These are phyloP conservation scores for Chrysochloris asiatica DNA, from an alignment of 2,113 vertebrate species.

Conservation along the genomic window DNA sequence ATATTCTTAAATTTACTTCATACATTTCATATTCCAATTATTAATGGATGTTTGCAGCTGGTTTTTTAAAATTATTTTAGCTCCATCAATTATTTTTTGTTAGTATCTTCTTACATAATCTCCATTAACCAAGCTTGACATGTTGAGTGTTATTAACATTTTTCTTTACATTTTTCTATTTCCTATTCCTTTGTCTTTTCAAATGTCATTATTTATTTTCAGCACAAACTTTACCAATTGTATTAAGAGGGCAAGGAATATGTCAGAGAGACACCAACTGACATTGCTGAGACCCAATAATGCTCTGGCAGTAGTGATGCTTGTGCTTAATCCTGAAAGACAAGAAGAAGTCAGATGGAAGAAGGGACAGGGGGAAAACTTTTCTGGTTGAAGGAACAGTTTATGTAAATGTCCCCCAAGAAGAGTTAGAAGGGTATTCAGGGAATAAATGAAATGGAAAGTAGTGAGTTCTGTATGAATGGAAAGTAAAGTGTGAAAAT, in stretches of 20 bases:
- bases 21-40: no score
- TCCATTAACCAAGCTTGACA: background rate
- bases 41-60: no score
- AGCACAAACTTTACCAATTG: background rate
- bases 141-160: no score
- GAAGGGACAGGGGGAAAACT: background rate
- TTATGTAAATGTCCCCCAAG: no score
- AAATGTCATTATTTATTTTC: constrained; percentile 3
- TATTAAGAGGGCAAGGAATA: background rate
- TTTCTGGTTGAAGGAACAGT: background rate
- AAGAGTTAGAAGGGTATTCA: background rate
- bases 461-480: background rate
- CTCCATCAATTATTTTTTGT: no score
- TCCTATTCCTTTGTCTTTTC: constrained; percentile 17
- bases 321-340: background rate
- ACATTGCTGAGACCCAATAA: background rate
- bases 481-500: background rate
- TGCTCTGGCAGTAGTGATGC: background rate
- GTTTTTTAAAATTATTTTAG: no score
- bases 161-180: background rate
- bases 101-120: background rate
- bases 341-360: background rate
- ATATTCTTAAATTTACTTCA: no score
- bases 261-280: background rate
- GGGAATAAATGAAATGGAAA: background rate